These are phyloP conservation scores for Leptopilina syphax DNA, from an alignment of 2,888 invertebrate species.

Conservation along the genomic window DNA sequence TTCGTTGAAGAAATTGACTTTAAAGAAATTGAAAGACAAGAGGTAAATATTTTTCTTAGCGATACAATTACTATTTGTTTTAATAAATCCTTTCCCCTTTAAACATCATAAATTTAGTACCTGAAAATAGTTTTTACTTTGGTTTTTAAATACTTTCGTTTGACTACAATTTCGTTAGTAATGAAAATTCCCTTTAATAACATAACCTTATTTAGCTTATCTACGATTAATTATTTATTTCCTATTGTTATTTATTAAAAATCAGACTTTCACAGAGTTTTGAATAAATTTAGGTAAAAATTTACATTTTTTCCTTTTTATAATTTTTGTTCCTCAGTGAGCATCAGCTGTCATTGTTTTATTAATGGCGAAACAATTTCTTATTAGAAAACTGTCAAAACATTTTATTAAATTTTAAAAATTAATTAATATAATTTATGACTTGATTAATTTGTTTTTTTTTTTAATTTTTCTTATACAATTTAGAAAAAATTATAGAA, in stretches of 20 bases:
- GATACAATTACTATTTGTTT: neutral
- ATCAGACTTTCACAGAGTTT: neutral
- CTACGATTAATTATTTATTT: neutral
- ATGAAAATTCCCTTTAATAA: neutral
- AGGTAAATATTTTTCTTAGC: constrained; percentile 79
- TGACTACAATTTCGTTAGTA: too few species aligned
- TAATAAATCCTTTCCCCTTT: neutral
- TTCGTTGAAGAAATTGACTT: constrained; percentile 89
- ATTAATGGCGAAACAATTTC: too few species aligned
- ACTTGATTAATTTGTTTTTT: too few species aligned
- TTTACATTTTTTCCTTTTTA: neutral
- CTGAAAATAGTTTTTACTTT: neutral
- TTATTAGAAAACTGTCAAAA: neutral
- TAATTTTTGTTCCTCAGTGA: too few species aligned
- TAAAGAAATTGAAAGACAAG: constrained; percentile 85
- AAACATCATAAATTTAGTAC: neutral
- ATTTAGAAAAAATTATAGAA: neutral
- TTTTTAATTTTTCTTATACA: too few species aligned
- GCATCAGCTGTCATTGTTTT: too few species aligned
- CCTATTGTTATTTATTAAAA: neutral
- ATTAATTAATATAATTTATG: too few species aligned
- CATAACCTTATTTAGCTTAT: neutral
- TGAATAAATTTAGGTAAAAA: neutral
- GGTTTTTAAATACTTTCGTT: neutral
- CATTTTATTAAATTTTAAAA: neutral